These are phyloP conservation scores for Netelia inedita DNA, from an alignment of 2,888 invertebrate species.

Conservation along the genomic window DNA sequence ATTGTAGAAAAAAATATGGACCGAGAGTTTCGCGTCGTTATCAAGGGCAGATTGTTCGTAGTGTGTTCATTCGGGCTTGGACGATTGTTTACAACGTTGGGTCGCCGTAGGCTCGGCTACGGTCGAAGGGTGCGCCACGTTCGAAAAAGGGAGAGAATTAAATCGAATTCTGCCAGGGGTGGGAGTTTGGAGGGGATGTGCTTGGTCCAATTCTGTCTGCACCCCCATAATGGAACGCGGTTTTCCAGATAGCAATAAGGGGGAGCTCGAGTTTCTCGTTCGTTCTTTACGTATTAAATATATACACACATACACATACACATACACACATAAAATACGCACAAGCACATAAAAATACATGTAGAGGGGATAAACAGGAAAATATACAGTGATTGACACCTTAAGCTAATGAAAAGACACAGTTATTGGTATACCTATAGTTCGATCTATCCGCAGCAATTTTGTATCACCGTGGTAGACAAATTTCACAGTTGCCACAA, in stretches of 20 bases:
- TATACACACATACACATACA: not conserved
- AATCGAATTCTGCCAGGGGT: conserved; percentile 41
- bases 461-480: too few relatives aligned
- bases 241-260: conserved; percentile 40
- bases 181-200: conserved; percentile 39
- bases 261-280: conserved; percentile 22
- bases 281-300: not conserved
- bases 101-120: not conserved
- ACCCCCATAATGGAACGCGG: conserved; percentile 43
- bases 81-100: conserved; percentile 29
- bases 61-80: conserved; percentile 13
- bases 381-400: not conserved
- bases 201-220: conserved; percentile 63
- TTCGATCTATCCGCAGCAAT: too few relatives aligned
- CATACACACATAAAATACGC: not conserved
- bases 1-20: not conserved
- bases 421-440: not conserved
- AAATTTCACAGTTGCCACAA: too few relatives aligned
- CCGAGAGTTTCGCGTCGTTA: not conserved
- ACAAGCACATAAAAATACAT: not conserved
- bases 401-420: not conserved
- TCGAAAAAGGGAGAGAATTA: conserved; percentile 34
- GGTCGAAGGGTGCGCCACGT: conserved; percentile 17
- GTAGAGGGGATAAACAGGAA: not conserved
- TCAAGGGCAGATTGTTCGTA: conserved; percentile 16